These are phyloP conservation scores for Odontocolon sp. DNA, from an alignment of 2,888 invertebrate species.

Conservation along the genomic window DNA sequence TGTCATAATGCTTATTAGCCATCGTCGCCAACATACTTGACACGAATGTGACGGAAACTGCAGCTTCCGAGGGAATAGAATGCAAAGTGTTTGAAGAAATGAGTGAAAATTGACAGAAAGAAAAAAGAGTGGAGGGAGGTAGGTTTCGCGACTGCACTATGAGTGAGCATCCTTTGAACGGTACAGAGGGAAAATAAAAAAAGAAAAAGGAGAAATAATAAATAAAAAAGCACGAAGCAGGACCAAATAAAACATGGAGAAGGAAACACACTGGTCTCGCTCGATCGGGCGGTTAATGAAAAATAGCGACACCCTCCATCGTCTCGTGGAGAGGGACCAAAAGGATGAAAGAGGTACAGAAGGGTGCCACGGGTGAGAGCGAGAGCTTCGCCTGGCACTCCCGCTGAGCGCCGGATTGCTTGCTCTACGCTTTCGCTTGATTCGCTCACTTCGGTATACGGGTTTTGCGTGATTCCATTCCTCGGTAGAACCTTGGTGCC, in stretches of 20 bases:
- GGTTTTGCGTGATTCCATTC: slow-evolving; percentile 73
- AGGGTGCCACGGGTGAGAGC: slow-evolving; percentile 7
- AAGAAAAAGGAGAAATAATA: slow-evolving; percentile 3
- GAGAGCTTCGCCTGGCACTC: slow-evolving; percentile 62
- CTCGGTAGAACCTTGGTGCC: slow-evolving; percentile 40
- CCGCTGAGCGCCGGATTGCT: slow-evolving; percentile 74
- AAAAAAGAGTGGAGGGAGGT: slow-evolving; percentile 22
- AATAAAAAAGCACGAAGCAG: slow-evolving; percentile 11
- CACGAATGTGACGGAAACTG: slow-evolving; percentile 33
- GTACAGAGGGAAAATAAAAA: slow-evolving; percentile 9
- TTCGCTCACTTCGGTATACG: slow-evolving; percentile 64
- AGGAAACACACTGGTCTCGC: slow-evolving; percentile 63
- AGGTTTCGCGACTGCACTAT: slow-evolving; percentile 13
- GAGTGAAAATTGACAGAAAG: slow-evolving; percentile 13
- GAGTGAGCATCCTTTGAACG: not conserved
- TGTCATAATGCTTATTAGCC: not conserved
- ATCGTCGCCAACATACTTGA: not conserved
- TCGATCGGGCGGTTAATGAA: slow-evolving; percentile 77
- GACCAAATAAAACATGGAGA: slow-evolving; percentile 68
- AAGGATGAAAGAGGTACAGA: slow-evolving; percentile 7
- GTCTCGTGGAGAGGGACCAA: not conserved
- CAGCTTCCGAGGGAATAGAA: slow-evolving; percentile 6
- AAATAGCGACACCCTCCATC: slow-evolving; percentile 75
- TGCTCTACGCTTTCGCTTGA: slow-evolving; percentile 65
- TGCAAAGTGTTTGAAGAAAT: slow-evolving; percentile 17